Evolutionary conservation across 2,113 vertebrate genomes (phyloP).

Genomic region (Riparia riparia): DNA sequence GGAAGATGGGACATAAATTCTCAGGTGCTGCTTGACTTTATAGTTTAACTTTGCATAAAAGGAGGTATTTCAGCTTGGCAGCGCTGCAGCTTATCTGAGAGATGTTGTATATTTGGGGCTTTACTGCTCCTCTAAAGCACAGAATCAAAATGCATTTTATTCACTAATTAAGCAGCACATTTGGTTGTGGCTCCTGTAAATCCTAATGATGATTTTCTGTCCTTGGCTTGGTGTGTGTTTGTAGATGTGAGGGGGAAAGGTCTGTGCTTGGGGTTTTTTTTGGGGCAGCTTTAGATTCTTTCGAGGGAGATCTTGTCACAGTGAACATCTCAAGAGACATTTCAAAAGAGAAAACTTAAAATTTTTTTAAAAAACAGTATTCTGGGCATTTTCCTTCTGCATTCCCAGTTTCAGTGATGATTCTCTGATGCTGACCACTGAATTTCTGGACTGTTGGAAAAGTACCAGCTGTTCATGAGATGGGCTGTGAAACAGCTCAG

Average conservation of each 20-base stretch:
- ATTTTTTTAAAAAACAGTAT: fast-evolving
- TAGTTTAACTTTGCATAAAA: neutral
- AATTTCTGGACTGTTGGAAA: neutral
- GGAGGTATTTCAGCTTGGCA: neutral
- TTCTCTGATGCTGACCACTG: fast-evolving
- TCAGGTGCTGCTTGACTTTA: neutral
- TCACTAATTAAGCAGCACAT: neutral
- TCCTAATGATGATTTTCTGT: neutral
- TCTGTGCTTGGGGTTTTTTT: neutral
- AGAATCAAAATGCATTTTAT: neutral
- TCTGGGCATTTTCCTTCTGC: fast-evolving
- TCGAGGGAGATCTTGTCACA: neutral
- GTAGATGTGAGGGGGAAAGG: neutral
- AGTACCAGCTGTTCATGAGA: neutral
- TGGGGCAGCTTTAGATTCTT: neutral
- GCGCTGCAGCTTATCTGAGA: neutral
- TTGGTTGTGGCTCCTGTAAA: neutral
- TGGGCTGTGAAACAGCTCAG: neutral
- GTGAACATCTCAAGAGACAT: neutral
- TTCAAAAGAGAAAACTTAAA: neutral
- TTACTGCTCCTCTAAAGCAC: neutral
- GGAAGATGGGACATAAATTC: neutral
- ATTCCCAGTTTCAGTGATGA: neutral
- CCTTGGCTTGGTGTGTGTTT: neutral
- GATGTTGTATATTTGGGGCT: neutral